Evolutionary conservation across 2,113 vertebrate genomes (phyloP), one percentile per base, ranked within the genome.

Genomic region (Perca fluviatilis): DNA sequence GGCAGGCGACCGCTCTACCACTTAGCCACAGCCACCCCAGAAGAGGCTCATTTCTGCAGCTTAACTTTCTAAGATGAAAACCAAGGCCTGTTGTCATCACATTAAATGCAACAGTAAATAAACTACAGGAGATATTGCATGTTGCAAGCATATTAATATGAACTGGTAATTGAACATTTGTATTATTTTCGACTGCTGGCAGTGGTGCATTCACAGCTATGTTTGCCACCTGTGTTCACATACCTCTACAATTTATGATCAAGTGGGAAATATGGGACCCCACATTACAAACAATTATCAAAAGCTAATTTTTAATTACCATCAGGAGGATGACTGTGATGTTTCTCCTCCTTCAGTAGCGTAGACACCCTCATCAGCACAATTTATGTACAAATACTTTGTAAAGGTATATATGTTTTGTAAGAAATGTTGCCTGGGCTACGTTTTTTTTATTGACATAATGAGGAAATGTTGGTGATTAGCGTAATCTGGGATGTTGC

Each of bases 211-310:
- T 71, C 9, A 64, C 51, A 64, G 27, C 43, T 25, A 8, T 27
- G 21, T 33, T 63, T 64, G 23, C 50, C 43, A 81, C 16, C 30
- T 60, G 62, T 57, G 27, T 47, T 64, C 21, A 40, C 40, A 21
- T 50, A 57, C 25, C 25, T 23, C 65, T 67, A 50, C 46, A 67
- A 67, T 67, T 67, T 67, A 47, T 12, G 54, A 47, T 67, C 43
- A 23, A 57, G 54, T 43, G 46, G 30, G 56, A 68, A 50, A 36
- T 40, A 50, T 36, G 63, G 23, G 36, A 53, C n/a, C 23, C 16
- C 33, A 46, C 74, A 43, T 51, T n/a, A 70, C 23, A 50, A n/a
- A 68, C 25, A 51, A 30, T 58, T 69, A 40, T 61, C 46, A 46
- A 33, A 21, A n/a, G 47, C 11, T 46, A 16, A 62, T 63, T 54